Evolutionary conservation across 2,113 vertebrate genomes (phyloP).

Genomic region (Ptilorrhoa leucosticta): DNA sequence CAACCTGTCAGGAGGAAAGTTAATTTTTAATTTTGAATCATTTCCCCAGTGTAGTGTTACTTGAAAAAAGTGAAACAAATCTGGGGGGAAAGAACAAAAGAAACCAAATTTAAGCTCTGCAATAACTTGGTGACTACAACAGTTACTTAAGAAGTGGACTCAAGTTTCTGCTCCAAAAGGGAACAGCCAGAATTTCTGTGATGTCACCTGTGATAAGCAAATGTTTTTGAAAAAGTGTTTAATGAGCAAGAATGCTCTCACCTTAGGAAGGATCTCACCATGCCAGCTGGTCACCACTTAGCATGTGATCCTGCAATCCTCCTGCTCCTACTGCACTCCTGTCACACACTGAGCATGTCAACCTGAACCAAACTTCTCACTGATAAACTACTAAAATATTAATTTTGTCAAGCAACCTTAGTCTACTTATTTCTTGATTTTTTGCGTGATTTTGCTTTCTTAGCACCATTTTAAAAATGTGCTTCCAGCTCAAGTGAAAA

Average conservation of each 20-base stretch:
- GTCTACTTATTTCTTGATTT: not conserved
- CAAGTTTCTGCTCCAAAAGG: not conserved
- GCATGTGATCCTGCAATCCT: not conserved
- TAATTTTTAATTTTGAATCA: not conserved
- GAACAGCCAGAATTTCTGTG: not conserved
- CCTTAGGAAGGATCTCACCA: not conserved
- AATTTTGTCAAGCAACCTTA: not conserved
- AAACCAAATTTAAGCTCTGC: not conserved
- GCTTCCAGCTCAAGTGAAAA: not conserved
- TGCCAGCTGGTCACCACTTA: not conserved
- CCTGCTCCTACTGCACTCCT: not conserved
- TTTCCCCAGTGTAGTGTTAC: not conserved
- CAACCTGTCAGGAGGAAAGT: not conserved
- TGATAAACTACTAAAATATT: not conserved
- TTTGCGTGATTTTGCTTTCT: not conserved
- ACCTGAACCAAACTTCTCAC: not conserved
- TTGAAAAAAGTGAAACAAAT: not conserved
- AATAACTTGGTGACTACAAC: not conserved
- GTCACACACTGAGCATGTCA: not conserved
- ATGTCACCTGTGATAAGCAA: not conserved
- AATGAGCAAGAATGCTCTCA: not conserved
- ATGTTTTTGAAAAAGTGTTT: not conserved
- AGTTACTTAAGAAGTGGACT: not conserved
- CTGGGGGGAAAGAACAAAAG: not conserved
- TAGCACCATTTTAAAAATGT: not conserved